A percentile compares a stretch with the other conserved stretches of the same genome.
These are phyloP conservation scores for Musca domestica DNA, from an alignment of 1,140 invertebrate species.

Conservation along the genomic window DNA sequence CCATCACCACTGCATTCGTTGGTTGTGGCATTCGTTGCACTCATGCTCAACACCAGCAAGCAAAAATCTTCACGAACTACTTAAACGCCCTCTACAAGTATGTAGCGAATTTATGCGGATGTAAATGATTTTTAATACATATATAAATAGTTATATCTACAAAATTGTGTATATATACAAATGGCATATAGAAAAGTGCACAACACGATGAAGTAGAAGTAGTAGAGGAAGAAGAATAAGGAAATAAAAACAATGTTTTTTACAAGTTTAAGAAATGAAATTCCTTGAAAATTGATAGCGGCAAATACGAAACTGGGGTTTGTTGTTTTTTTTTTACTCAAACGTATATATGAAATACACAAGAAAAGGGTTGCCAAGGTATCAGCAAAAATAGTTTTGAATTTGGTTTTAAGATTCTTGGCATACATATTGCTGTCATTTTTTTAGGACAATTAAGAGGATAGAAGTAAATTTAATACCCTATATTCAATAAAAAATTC, in stretches of 20 bases:
- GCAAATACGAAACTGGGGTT: slow-evolving; percentile 3
- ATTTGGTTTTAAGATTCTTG: too few relatives aligned
- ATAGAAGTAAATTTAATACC: too few relatives aligned
- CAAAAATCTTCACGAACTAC: not conserved
- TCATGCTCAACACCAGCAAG: not conserved
- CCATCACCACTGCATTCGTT: too few relatives aligned
- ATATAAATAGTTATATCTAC: not conserved
- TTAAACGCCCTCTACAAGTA: slow-evolving; percentile 14
- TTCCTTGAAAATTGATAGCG: slow-evolving; percentile 2
- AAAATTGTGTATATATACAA: not conserved
- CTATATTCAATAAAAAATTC: too few relatives aligned
- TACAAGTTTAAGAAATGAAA: not conserved
- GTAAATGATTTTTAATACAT: too few relatives aligned
- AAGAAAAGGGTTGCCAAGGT: not conserved
- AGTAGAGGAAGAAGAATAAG: not conserved
- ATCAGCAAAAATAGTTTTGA: too few relatives aligned
- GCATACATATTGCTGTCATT: too few relatives aligned
- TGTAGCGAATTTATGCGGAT: slow-evolving; percentile 2
- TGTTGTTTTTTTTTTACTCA: not conserved
- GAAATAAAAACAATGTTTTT: not conserved
- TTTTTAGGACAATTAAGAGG: too few relatives aligned
- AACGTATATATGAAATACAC: too few relatives aligned
- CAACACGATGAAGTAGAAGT: not conserved
- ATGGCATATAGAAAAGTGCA: not conserved
- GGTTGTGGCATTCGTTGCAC: too few relatives aligned